phyloP scores from a whole-genome alignment of 2,797 vertebrate species.

The Acanthurus lineatus region DNA sequence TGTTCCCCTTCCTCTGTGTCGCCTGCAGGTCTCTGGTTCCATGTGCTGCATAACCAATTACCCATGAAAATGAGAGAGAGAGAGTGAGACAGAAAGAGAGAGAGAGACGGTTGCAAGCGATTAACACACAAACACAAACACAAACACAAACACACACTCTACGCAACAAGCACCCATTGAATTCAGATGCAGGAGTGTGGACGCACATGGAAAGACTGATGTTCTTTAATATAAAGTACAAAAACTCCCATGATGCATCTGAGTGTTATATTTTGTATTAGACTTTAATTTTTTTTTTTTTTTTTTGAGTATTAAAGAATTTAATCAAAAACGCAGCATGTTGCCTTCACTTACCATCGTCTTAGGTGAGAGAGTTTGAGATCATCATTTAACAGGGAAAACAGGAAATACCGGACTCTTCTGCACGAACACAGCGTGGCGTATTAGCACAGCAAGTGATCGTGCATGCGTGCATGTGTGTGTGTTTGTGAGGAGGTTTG shows the following conservation, averaged over 20 bases:
- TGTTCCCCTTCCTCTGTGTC: slow-evolving; percentile 35
- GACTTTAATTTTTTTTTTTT: not conserved
- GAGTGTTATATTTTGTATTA: not conserved
- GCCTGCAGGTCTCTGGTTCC: slow-evolving; percentile 68
- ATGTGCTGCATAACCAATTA: slow-evolving; percentile 69
- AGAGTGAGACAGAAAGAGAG: slow-evolving; percentile 22
- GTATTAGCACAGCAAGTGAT: slow-evolving; percentile 39
- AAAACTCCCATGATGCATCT: not conserved
- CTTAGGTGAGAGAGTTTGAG: not conserved
- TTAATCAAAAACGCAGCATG: slow-evolving; percentile 11
- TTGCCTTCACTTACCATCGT: not conserved
- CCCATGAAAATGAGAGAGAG: slow-evolving; percentile 59
- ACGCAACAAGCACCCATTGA: slow-evolving; percentile 23
- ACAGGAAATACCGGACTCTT: slow-evolving; percentile 15
- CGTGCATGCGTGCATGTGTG: not conserved
- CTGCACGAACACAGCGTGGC: slow-evolving; percentile 24
- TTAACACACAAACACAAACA: slow-evolving; percentile 48
- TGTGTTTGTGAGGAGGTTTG: not conserved
- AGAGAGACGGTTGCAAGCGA: slow-evolving; percentile 52
- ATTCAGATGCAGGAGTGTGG: slow-evolving; percentile 7
- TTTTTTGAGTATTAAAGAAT: not conserved
- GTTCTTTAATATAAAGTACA: not conserved
- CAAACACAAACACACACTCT: not conserved
- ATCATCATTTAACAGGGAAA: slow-evolving; percentile 10
- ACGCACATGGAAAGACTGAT: slow-evolving; percentile 1